A percentile compares a stretch with the other conserved stretches of the same genome.
Conservation (phyloP, 1,140 invertebrate species). For the Drosophila pectinifera region DNA sequence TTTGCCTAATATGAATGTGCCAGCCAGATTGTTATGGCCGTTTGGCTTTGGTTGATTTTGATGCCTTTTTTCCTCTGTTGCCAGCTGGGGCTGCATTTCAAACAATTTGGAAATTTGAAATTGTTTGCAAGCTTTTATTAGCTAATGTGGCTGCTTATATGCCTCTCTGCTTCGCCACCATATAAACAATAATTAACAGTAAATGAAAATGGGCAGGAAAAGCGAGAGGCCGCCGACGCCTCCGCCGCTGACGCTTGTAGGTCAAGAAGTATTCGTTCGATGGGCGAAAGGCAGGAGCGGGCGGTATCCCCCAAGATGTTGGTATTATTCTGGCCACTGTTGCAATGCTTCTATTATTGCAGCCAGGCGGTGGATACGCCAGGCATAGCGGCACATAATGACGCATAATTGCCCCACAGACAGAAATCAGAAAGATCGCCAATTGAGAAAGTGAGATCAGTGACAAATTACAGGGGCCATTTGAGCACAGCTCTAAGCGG, state of each 20-base stretch:
- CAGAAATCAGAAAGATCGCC: constrained; percentile 27
- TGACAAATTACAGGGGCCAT: constrained; percentile 57
- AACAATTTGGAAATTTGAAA: constrained; percentile 58
- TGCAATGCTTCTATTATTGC: constrained; percentile 35
- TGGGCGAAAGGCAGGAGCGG: constrained; percentile 13
- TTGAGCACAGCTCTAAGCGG: constrained; percentile 67
- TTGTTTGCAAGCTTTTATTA: constrained; percentile 75
- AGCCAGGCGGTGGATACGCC: constrained; percentile 8
- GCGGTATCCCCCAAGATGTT: constrained; percentile 7
- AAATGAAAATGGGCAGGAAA: constrained; percentile 66
- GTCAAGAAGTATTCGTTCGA: constrained; percentile 62
- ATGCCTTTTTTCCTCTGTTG: constrained; percentile 7
- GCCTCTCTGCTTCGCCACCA: not conserved
- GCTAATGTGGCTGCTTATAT: constrained; percentile 52
- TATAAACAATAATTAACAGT: constrained; percentile 73
- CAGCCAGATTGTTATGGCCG: constrained; percentile 13
- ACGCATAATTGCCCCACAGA: constrained; percentile 44
- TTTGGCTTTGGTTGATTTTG: constrained; percentile 25
- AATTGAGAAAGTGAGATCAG: constrained; percentile 58
- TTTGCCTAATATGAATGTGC: constrained; percentile 6
- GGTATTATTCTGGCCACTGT: constrained; percentile 27
- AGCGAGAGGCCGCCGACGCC: constrained; percentile 26
- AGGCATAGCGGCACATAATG: constrained; percentile 39
- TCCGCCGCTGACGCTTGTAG: constrained; percentile 49
- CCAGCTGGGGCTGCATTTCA: constrained; percentile 68